These are phyloP conservation scores for Acrocephalus kingi DNA, from an alignment of 2,113 vertebrate genomes.

Conservation along the genomic window DNA sequence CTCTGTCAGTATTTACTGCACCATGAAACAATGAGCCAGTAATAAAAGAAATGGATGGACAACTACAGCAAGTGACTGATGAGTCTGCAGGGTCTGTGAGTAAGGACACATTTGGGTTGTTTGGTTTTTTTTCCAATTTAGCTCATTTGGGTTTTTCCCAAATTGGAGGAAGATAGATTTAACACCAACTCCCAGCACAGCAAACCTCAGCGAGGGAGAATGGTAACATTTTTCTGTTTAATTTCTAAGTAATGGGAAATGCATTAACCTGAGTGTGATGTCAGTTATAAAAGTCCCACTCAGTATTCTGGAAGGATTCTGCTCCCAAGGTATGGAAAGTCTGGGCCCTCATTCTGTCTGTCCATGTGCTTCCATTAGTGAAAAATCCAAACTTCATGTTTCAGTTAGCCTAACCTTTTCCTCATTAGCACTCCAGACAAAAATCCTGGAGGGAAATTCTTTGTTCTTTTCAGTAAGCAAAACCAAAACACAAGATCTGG, in stretches of 20 bases:
- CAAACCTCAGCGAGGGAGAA: background rate
- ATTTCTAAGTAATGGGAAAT: background rate
- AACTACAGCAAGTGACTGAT: background rate
- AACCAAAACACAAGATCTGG: slow-evolving; percentile 51
- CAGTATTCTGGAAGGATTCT: background rate
- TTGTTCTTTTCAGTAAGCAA: slow-evolving; percentile 54
- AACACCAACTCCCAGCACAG: background rate
- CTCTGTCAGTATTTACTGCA: background rate
- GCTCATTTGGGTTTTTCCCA: background rate
- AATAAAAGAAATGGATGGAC: background rate
- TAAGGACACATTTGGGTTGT: background rate
- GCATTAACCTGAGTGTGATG: background rate
- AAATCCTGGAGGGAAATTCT: slow-evolving; percentile 48
- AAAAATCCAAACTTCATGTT: background rate
- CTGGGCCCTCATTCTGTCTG: background rate
- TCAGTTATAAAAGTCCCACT: background rate
- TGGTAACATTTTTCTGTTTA: background rate
- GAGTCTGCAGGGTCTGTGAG: background rate
- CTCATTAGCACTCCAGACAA: slow-evolving; percentile 60
- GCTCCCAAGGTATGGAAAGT: background rate
- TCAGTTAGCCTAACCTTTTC: slow-evolving; percentile 30
- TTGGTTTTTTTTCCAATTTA: background rate
- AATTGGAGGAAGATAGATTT: background rate
- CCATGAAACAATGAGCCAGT: background rate
- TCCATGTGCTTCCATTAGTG: background rate